phyloP scores from a whole-genome alignment of 2,888 invertebrate genomes.

The Apamea crenata region DNA sequence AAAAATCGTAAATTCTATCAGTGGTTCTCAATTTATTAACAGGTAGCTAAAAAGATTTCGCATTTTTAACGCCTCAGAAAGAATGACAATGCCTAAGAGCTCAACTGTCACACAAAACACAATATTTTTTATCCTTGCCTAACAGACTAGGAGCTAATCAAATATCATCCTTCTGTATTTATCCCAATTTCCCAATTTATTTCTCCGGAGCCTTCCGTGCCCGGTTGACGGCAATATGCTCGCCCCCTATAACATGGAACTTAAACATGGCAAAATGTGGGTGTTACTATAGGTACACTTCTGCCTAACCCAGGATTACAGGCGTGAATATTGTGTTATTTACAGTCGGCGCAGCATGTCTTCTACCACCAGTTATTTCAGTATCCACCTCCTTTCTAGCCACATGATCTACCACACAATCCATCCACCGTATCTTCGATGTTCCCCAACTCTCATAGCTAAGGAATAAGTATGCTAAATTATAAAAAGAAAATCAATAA shows the following conservation, averaged over 20 bases:
- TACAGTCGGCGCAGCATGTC: background rate
- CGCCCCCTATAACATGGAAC: too few species aligned
- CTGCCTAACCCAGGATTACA: background rate
- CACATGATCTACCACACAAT: background rate
- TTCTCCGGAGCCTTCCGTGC: background rate
- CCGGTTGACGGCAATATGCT: too few species aligned
- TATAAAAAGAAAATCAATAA: conserved; percentile 24
- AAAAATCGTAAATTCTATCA: too few species aligned
- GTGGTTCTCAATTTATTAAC: background rate
- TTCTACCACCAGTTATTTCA: background rate
- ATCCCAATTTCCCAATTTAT: background rate
- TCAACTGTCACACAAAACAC: too few species aligned
- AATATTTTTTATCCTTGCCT: too few species aligned
- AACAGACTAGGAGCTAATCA: too few species aligned
- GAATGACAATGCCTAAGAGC: too few species aligned
- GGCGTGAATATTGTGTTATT: background rate
- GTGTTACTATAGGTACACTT: too few species aligned
- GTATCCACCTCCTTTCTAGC: background rate
- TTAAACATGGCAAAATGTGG: too few species aligned
- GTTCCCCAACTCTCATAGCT: background rate
- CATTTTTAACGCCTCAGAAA: background rate
- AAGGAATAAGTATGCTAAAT: background rate
- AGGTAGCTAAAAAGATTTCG: background rate
- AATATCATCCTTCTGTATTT: background rate
- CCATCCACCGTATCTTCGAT: background rate